Percentiles rank a stretch among this genome's conserved stretches.
Evolutionary conservation across 1,140 invertebrate genomes (phyloP).

Genomic region (Diachasma alloeum): DNA sequence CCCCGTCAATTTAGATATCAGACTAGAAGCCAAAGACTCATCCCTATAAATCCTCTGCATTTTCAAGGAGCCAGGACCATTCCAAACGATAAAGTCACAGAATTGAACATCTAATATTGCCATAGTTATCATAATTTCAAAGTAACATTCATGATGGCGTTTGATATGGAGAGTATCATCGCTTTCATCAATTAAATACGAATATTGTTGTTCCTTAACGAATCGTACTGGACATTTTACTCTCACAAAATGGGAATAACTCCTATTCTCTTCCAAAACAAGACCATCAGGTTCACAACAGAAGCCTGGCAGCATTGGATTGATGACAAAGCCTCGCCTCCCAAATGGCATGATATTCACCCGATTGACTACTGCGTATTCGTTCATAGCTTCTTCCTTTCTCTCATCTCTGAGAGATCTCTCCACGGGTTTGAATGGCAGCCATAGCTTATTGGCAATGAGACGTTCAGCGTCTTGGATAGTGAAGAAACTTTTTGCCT

Average conservation of each 20-base stretch:
- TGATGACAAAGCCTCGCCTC: neutral
- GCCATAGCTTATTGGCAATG: too few relatives aligned
- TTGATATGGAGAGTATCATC: neutral
- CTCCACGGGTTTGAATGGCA: too few relatives aligned
- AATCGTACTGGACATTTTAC: conserved; percentile 1
- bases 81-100: neutral
- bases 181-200: too few relatives aligned
- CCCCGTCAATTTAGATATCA: neutral
- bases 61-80: neutral
- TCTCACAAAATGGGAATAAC: neutral
- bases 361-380: neutral
- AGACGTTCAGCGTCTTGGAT: too few relatives aligned
- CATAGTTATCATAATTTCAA: neutral
- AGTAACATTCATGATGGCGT: neutral
- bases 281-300: conserved; percentile 1
- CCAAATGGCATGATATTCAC: neutral
- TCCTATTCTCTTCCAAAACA: neutral
- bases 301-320: neutral
- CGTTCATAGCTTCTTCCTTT: neutral
- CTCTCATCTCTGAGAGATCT: neutral
- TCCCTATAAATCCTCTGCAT: neutral
- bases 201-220: too few relatives aligned
- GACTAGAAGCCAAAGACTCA: neutral
- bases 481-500: too few relatives aligned
- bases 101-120: conserved; percentile 1